phyloP scores from a whole-genome alignment of 1,140 invertebrate species.

The Pentalonia nigronervosa region DNA sequence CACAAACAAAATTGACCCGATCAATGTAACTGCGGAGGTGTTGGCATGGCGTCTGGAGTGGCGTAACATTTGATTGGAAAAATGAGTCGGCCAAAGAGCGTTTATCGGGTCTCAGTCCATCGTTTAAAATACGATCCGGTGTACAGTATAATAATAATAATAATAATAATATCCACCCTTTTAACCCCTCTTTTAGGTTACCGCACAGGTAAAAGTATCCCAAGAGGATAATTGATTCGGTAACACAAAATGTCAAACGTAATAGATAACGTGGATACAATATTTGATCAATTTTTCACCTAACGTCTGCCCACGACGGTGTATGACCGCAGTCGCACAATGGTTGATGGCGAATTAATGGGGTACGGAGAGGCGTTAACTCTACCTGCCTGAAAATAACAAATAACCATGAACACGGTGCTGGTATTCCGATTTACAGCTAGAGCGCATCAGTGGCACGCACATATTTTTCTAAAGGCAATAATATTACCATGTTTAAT shows the following conservation, averaged over 20 bases:
- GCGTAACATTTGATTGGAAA: not conserved
- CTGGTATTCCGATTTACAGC: not conserved
- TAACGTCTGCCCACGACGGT: too few relatives aligned
- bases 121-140: slow-evolving; percentile 4
- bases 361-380: not conserved
- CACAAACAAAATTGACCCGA: not conserved
- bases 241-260: slow-evolving; percentile 36
- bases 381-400: not conserved
- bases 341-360: not conserved
- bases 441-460: not conserved
- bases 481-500: not conserved
- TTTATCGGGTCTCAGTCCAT: not conserved
- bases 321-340: too few relatives aligned
- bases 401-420: not conserved
- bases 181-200: not conserved
- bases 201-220: not conserved
- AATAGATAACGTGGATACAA: slow-evolving; percentile 12
- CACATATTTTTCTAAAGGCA: not conserved
- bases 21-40: not conserved
- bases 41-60: not conserved
- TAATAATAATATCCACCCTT: not conserved
- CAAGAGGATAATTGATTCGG: slow-evolving; percentile 17
- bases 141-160: not conserved
- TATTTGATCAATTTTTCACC: slow-evolving; percentile 36
- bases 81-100: not conserved